Base-by-base conservation (phyloP, 2,888 invertebrate genomes). In the Arge pagana region DNA sequence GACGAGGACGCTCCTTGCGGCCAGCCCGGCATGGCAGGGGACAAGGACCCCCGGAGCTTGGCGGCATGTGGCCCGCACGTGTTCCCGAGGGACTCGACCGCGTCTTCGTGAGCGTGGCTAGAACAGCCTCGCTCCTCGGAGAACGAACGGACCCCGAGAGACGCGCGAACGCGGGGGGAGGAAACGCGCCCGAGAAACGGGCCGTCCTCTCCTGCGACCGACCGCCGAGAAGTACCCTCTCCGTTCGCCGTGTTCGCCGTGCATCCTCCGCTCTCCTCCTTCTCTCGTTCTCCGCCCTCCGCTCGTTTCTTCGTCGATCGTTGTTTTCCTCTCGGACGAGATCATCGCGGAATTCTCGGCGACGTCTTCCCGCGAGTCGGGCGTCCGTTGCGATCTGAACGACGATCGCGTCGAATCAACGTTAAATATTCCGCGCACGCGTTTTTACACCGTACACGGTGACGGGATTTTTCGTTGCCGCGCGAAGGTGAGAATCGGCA, bases 61-160 rank as follows among this genome's bases (percentile, higher is more conserved):
- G 55, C 56, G 57, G 53, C 64, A 64, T 64, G 61, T 64, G 64
- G 57, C 63, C 58, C 59, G 58, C 64, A 64, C 64, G 63, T 68
- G 66, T 66, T 49, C 45, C 35, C 49, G 43, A 18, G 50, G 48
- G 33, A 36, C 28, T 19, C 11, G 36, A 35, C 6, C 35, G 28
- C 24, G 26, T 19, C 24, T 23, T 36, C n/a, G n/a, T n/a, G n/a
- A n/a, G n/a, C n/a, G n/a, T n/a, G n/a, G n/a, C n/a, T n/a, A n/a
- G n/a, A n/a, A n/a, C n/a, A n/a, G n/a, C n/a, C 8, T 8, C n/a
- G 28, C 28, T n/a, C 28, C n/a, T 28, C 28, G 15, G 8, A 35
- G 11, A 11, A 35, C 8, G 36, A n/a, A 35, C 8, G 16, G 36
- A 35, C 7, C 8, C 8, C 3, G 16, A 11, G 16, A 3, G 28